phyloP scores from a whole-genome alignment of 2,797 vertebrate species.

The Parotocinclus haroldoi region DNA sequence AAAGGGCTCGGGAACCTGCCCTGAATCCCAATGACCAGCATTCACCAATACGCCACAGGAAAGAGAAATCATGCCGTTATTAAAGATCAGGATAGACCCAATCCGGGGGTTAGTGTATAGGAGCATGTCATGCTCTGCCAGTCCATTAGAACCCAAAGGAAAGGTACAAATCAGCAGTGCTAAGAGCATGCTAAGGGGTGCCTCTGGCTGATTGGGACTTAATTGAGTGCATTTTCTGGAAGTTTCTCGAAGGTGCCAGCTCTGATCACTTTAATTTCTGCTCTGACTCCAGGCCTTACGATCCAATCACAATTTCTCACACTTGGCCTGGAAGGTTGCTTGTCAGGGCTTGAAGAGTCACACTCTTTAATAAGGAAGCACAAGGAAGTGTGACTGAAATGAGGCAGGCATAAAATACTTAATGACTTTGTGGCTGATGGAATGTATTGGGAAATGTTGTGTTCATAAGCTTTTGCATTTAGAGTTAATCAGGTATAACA shows the following conservation, averaged over 20 bases:
- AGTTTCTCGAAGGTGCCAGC: slow-evolving; percentile 39
- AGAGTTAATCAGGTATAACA: no score
- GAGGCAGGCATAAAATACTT: neutral
- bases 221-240: slow-evolving; percentile 45
- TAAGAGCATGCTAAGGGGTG: slow-evolving; percentile 40
- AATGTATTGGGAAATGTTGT: no score
- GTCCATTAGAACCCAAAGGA: slow-evolving; percentile 33
- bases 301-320: slow-evolving; percentile 45
- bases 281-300: slow-evolving; percentile 45
- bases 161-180: slow-evolving; percentile 44
- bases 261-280: slow-evolving; percentile 46
- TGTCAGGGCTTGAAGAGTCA: slow-evolving; percentile 2
- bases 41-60: slow-evolving; percentile 44
- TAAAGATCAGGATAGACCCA: slow-evolving; percentile 14
- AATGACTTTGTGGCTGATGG: no score
- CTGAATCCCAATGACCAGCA: slow-evolving; percentile 37
- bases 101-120: slow-evolving; percentile 1
- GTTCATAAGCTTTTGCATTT: no score
- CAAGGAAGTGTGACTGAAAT: neutral
- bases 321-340: slow-evolving; percentile 7
- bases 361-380: slow-evolving; percentile 31
- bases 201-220: slow-evolving; percentile 37
- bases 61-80: slow-evolving; percentile 38
- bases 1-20: slow-evolving; percentile 34
- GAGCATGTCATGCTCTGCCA: slow-evolving; percentile 28